These are phyloP conservation scores for Amphiprion ocellaris DNA, from an alignment of 2,113 vertebrate species.

Conservation along the genomic window DNA sequence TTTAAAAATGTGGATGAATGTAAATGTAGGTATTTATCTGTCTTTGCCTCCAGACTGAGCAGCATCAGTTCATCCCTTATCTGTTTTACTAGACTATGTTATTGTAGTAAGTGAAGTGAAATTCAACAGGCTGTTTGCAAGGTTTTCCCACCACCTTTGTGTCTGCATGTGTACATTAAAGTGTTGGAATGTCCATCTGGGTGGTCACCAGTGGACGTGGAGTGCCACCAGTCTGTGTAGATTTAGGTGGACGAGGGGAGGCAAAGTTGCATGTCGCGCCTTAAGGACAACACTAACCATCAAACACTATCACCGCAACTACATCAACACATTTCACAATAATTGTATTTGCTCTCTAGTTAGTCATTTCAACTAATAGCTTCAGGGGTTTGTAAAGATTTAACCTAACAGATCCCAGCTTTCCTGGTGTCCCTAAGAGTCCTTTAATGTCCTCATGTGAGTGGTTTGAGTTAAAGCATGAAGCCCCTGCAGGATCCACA, in stretches of 20 bases:
- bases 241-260: neutral
- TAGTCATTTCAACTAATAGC: too few relatives aligned
- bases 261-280: too few relatives aligned
- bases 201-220: slow-evolving; percentile 18
- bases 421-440: neutral
- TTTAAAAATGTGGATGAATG: neutral
- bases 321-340: too few relatives aligned
- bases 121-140: neutral
- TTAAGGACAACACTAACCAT: neutral
- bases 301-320: neutral
- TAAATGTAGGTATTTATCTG: neutral
- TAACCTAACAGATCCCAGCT: neutral
- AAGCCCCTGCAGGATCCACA: neutral
- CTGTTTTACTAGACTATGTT: neutral
- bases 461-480: neutral
- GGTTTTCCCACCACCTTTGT: slow-evolving; percentile 21
- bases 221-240: slow-evolving; percentile 29
- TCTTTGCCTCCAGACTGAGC: neutral
- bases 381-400: neutral
- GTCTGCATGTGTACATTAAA: slow-evolving; percentile 24
- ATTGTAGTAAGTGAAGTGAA: neutral
- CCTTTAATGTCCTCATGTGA: neutral
- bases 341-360: too few relatives aligned
- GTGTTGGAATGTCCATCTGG: slow-evolving; percentile 43
- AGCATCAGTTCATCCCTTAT: neutral